Conservation (phyloP, 2,797 vertebrate species). For the Centroberyx gerrardi region DNA sequence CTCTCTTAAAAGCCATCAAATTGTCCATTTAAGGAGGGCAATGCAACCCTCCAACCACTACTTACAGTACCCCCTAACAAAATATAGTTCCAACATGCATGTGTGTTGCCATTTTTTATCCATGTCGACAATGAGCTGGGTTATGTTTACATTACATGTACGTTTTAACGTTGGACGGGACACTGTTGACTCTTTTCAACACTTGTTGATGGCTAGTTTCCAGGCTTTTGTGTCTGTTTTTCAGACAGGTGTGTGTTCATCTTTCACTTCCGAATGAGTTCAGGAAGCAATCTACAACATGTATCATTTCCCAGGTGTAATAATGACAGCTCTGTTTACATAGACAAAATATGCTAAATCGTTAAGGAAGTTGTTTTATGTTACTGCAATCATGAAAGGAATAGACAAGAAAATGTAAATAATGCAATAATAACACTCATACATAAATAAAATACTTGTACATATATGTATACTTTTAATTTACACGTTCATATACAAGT, state of each 20-base stretch:
- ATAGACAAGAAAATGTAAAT: too few species aligned
- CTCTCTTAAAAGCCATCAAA: too few species aligned
- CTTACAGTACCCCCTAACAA: too few species aligned
- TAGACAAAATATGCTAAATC: too few species aligned
- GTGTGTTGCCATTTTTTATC: not conserved
- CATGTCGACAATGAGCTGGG: not conserved
- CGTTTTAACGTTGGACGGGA: not conserved
- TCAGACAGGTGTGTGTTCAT: not conserved
- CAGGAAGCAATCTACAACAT: not conserved
- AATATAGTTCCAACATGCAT: not conserved
- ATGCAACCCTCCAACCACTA: too few species aligned
- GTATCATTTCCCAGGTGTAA: not conserved
- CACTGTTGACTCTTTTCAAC: slow-evolving; percentile 5
- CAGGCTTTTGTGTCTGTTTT: slow-evolving; percentile 5
- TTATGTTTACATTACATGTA: not conserved
- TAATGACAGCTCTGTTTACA: not conserved
- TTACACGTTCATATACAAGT: too few species aligned
- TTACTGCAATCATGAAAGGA: too few species aligned
- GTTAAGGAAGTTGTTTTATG: too few species aligned
- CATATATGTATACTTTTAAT: too few species aligned
- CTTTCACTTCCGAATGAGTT: not conserved
- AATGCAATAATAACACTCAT: too few species aligned
- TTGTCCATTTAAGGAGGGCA: too few species aligned
- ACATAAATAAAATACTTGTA: too few species aligned
- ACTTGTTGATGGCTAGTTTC: slow-evolving; percentile 10